Conservation (phyloP, 1,140 invertebrate species). For the Drosophila gunungcola region DNA sequence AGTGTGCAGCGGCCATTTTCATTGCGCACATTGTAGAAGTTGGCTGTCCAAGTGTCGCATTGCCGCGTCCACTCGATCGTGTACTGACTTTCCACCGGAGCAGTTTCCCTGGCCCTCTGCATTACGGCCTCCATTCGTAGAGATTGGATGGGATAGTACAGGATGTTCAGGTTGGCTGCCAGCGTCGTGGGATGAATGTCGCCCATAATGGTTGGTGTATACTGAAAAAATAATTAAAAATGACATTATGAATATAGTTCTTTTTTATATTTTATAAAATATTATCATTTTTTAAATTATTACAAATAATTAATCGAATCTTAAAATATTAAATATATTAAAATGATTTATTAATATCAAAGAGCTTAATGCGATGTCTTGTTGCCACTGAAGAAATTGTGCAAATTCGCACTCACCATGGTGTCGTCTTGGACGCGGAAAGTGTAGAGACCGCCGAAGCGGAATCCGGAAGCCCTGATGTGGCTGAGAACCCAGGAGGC, state of each 20-base stretch:
- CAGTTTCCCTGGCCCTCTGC: slow-evolving; percentile 50
- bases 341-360: too few relatives aligned
- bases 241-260: too few relatives aligned
- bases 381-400: too few relatives aligned
- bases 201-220: slow-evolving; percentile 74
- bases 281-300: not conserved
- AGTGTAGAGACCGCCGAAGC: slow-evolving; percentile 80
- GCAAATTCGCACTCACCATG: slow-evolving; percentile 53
- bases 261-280: not conserved
- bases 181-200: slow-evolving; percentile 79
- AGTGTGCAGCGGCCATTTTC: slow-evolving; percentile 73
- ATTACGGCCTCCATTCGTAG: slow-evolving; percentile 71
- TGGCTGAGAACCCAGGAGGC: slow-evolving; percentile 76
- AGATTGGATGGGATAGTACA: slow-evolving; percentile 72
- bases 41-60: slow-evolving; percentile 70
- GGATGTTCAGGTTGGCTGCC: slow-evolving; percentile 72
- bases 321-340: too few relatives aligned
- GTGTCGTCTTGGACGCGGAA: slow-evolving; percentile 61
- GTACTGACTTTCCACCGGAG: slow-evolving; percentile 62
- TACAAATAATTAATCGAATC: too few relatives aligned
- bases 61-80: slow-evolving; percentile 69
- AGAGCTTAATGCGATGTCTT: too few relatives aligned
- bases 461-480: slow-evolving; percentile 68
- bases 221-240: slow-evolving; percentile 34
- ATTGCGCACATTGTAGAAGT: slow-evolving; percentile 69